Conservation (phyloP, 2,113 vertebrate species). For the Coracopsis vasa region DNA sequence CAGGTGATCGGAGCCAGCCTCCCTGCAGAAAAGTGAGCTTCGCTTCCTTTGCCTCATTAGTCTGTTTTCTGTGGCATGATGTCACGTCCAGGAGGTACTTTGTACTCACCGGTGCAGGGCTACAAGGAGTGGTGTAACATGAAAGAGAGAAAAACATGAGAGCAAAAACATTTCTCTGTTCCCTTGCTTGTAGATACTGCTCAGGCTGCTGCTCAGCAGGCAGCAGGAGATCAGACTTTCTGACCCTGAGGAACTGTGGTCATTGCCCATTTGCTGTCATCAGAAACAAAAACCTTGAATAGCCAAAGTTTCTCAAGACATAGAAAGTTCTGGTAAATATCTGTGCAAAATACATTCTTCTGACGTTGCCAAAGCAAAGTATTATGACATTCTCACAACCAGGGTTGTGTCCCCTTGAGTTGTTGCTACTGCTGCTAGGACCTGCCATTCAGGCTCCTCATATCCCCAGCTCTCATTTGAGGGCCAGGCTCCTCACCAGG, state of each 20-base stretch:
- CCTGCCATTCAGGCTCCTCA: not conserved
- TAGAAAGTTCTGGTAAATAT: not conserved
- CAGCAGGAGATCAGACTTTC: not conserved
- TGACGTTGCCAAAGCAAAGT: not conserved
- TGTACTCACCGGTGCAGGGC: not conserved
- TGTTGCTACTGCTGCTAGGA: not conserved
- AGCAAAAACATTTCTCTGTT: not conserved
- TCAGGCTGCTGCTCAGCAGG: not conserved
- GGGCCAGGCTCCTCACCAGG: not conserved
- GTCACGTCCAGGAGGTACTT: slow-evolving; percentile 20
- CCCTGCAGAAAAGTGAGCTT: slow-evolving; percentile 27
- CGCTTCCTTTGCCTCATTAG: slow-evolving; percentile 12
- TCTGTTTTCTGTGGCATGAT: slow-evolving; percentile 44
- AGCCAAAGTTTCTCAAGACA: not conserved
- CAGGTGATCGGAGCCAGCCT: slow-evolving; percentile 53
- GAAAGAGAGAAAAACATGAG: slow-evolving; percentile 1
- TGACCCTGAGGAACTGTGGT: not conserved
- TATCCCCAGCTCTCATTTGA: not conserved
- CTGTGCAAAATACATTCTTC: not conserved
- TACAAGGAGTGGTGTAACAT: not conserved
- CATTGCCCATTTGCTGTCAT: not conserved
- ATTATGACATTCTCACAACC: not conserved
- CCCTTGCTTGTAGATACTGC: not conserved
- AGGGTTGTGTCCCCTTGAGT: not conserved
- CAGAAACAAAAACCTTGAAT: not conserved